Evolutionary conservation across 2,797 vertebrate genomes (phyloP), one percentile per base, ranked within the genome.

Genomic region (Xiphophorus birchmanni): DNA sequence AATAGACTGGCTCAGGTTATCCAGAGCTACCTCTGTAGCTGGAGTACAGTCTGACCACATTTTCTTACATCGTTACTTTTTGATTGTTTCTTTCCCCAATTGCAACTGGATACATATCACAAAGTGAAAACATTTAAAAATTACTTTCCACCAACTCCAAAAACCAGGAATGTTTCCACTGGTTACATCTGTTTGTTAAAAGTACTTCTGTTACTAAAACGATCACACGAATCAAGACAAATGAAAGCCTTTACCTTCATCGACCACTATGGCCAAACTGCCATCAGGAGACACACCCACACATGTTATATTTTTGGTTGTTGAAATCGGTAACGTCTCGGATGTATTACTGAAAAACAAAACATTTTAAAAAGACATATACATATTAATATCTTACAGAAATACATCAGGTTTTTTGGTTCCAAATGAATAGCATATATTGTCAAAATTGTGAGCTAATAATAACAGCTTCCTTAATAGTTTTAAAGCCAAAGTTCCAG

Each of bases 201-300:
- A n/a, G 21, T 29, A 58, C 26, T 26, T 42, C 6, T 47, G 6
- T 1, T 32, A 12, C 32, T 32, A 45, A 58, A 54, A n/a, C 35
- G 1, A 3, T 18, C 23, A 63, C 0, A 47, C 1, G 5, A 37
- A 18, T 26, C 9, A 2, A 48, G 21, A 8, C 0, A 13, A 32
- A n/a, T 2, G 2, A 45, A 17, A n/a, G 0, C 0, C 23, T 69
- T 78, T 91, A 99, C 98, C 98, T 97, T 99, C 98, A 83, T 99
- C 98, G 2, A 99, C 91, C 0, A 99, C 79, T n/a, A 99, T 91
- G 13, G 97, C 98, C 17, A 98, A 89, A 73, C 88, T 96, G 65
- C 97, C 97, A 40, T 99, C 96, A 0, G 97, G 97, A 77, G 98
- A 99, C 37, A 99, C 92, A n/a, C 96, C 98, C 73, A 99, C 97